Percentiles rank a stretch among this genome's conserved stretches.
These are phyloP conservation scores for Notothenia coriiceps DNA, from an alignment of 2,113 vertebrate species.

Conservation along the genomic window DNA sequence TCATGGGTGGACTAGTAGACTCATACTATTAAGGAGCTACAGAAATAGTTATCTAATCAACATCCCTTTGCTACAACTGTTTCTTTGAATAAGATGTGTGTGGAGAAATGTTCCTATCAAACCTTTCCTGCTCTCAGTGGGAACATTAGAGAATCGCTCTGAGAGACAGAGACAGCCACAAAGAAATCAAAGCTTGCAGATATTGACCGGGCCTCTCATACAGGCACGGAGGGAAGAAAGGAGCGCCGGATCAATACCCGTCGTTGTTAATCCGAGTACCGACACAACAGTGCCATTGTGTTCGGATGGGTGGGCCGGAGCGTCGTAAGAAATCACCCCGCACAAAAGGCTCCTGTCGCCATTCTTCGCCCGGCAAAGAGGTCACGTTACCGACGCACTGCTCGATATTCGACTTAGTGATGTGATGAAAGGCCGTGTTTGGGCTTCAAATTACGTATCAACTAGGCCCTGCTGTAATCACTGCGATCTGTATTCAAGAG, in stretches of 20 bases:
- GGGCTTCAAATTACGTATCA: conserved; percentile 7
- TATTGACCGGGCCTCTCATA: conserved; percentile 71
- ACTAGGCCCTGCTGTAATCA: conserved; percentile 27
- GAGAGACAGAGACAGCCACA: conserved; percentile 45
- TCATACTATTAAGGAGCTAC: background rate
- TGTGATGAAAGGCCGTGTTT: conserved; percentile 31
- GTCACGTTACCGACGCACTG: background rate
- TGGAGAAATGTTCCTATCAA: conserved; percentile 6
- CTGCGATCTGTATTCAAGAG: conserved; percentile 41
- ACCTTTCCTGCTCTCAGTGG: conserved; percentile 19
- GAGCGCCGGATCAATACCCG: conserved; percentile 66
- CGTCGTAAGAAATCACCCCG: conserved; percentile 45
- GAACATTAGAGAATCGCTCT: conserved; percentile 15
- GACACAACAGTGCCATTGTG: conserved; percentile 67
- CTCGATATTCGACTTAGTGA: conserved; percentile 35
- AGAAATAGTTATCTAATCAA: background rate
- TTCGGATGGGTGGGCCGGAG: conserved; percentile 51
- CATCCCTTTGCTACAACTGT: background rate
- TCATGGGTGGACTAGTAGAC: background rate
- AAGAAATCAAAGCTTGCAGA: conserved; percentile 71
- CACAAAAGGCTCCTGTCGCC: conserved; percentile 40
- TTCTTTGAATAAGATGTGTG: background rate
- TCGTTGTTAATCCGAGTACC: conserved; percentile 72
- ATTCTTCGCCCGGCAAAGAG: conserved; percentile 23
- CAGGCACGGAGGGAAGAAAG: conserved; percentile 61